A percentile compares a stretch with the other conserved stretches of the same genome.
Evolutionary conservation across 2,888 invertebrate species (phyloP).

Genomic region (Anthophora plumipes): DNA sequence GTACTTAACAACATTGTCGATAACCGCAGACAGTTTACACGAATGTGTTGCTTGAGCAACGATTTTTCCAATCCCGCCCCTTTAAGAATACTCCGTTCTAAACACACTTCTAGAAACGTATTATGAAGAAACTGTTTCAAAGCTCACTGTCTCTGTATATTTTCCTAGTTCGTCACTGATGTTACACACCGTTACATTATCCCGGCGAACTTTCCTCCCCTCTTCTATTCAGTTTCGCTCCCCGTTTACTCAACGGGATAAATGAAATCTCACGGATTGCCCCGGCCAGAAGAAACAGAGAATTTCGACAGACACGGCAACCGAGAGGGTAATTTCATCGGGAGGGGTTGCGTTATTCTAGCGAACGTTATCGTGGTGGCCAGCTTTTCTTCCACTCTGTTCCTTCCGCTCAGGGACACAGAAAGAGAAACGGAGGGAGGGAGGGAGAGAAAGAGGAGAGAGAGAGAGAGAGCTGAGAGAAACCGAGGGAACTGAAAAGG

Average conservation of each 20-base stretch:
- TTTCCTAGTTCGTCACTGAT: not conserved
- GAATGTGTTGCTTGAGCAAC: not conserved
- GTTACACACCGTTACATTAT: not conserved
- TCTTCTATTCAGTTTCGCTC: constrained; percentile 27
- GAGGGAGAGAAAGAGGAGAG: not conserved
- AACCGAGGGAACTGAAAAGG: too few relatives aligned
- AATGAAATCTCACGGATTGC: constrained; percentile 66
- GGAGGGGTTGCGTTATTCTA: not conserved
- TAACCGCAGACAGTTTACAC: not conserved
- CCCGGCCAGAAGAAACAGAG: constrained; percentile 56
- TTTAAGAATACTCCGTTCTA: too few relatives aligned
- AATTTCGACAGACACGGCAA: constrained; percentile 27
- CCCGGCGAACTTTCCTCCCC: not conserved
- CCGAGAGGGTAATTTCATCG: constrained; percentile 64
- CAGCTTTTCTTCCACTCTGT: constrained; percentile 20
- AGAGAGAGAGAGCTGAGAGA: too few relatives aligned
- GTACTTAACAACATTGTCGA: not conserved
- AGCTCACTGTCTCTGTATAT: not conserved
- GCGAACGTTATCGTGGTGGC: not conserved
- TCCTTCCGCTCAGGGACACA: too few relatives aligned
- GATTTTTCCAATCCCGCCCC: too few relatives aligned
- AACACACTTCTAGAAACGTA: too few relatives aligned
- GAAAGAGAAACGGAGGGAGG: not conserved
- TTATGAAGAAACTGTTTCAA: too few relatives aligned
- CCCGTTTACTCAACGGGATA: constrained; percentile 57